A percentile compares a stretch with the other conserved stretches of the same genome.
Conservation (phyloP, 1,140 invertebrate species). For the Drosophila pachea region DNA sequence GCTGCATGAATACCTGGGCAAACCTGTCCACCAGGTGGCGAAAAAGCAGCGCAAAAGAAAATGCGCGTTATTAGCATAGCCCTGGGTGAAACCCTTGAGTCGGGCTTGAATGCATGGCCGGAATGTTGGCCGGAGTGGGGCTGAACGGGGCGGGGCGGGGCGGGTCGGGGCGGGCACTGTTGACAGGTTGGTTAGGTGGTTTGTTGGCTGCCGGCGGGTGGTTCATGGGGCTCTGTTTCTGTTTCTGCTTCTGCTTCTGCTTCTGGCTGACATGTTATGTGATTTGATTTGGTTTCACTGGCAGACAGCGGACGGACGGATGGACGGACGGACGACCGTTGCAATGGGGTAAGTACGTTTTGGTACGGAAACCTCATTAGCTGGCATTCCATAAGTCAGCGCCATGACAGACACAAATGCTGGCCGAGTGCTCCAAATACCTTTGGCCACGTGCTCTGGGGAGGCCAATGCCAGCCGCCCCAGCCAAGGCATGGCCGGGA, state of each 20-base stretch:
- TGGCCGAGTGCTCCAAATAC: conserved; percentile 12
- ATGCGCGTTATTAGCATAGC: conserved; percentile 68
- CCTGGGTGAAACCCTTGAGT: conserved; percentile 45
- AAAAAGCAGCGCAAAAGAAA: conserved; percentile 50
- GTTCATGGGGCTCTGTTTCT: neutral
- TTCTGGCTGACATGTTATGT: conserved; percentile 63
- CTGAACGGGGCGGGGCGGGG: neutral
- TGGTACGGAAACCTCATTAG: conserved; percentile 68
- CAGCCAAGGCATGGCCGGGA: too few species aligned
- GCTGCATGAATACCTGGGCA: conserved; percentile 23
- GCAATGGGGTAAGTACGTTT: conserved; percentile 59
- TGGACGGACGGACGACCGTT: conserved; percentile 4
- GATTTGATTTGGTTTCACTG: conserved; percentile 61
- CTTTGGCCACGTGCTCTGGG: neutral
- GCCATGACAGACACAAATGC: conserved; percentile 23
- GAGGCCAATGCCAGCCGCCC: too few species aligned
- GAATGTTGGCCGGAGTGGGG: too few species aligned
- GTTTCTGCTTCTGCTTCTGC: neutral
- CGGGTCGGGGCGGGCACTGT: neutral
- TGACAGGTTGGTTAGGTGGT: conserved; percentile 15
- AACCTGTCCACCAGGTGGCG: neutral
- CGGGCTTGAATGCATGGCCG: conserved; percentile 11
- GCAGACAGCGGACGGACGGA: neutral
- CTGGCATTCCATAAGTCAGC: conserved; percentile 62
- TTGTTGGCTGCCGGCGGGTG: too few species aligned